phyloP scores from a whole-genome alignment of 1,140 invertebrate genomes.

The Drosophila elegans region DNA sequence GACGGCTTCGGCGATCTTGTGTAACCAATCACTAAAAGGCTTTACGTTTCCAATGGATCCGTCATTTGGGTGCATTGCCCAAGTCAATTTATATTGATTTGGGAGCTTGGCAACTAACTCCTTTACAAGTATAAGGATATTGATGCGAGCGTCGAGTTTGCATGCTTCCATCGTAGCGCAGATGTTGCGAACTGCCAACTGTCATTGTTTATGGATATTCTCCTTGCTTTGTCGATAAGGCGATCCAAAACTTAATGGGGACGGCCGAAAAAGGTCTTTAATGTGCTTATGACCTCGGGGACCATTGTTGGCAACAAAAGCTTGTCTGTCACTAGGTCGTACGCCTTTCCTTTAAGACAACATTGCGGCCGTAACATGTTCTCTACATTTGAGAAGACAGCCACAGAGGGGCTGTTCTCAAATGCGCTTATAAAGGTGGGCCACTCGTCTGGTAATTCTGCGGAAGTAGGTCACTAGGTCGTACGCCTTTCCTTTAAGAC shows the following conservation, averaged over 20 bases:
- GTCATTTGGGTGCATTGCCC: too few species aligned
- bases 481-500: constrained; percentile 2
- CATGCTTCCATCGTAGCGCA: background rate
- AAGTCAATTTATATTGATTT: too few species aligned
- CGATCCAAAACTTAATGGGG: background rate
- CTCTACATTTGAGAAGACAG: background rate
- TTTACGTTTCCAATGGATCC: too few species aligned
- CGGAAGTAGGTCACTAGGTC: background rate
- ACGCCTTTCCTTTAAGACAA: constrained; percentile 1
- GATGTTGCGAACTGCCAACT: background rate
- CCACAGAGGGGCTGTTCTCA: background rate
- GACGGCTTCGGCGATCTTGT: background rate
- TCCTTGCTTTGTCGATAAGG: background rate
- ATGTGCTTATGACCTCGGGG: background rate
- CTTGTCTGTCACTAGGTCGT: constrained; percentile 6
- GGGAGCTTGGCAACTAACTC: too few species aligned
- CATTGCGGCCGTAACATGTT: constrained; percentile 5
- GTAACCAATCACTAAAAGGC: background rate
- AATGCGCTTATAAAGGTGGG: too few species aligned
- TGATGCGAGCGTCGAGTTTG: background rate
- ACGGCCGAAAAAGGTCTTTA: background rate
- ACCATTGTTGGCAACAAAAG: background rate
- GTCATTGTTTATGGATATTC: constrained; percentile 1
- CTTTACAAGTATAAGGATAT: background rate
- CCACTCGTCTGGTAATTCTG: too few species aligned